These are phyloP conservation scores for Neoaliturus tenellus DNA, from an alignment of 2,888 invertebrate genomes.

Conservation along the genomic window DNA sequence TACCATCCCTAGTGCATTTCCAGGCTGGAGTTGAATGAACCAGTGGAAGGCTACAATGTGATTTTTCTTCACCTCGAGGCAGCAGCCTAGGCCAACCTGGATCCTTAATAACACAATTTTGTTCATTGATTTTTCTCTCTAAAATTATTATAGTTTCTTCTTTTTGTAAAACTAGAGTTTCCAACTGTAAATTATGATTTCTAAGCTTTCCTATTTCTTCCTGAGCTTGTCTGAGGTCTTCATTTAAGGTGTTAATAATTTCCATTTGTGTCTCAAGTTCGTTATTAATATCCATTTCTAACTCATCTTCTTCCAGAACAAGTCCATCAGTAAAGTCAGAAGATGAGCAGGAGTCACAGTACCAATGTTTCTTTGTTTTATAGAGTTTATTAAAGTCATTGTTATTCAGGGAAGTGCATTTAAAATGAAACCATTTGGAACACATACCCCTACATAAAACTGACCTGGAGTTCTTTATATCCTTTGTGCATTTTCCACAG, in stretches of 20 bases:
- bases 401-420: background rate
- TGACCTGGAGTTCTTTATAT: background rate
- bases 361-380: background rate
- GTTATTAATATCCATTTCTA: background rate
- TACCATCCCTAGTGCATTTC: background rate
- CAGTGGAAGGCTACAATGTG: background rate
- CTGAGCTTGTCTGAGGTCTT: background rate
- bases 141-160: background rate
- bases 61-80: background rate
- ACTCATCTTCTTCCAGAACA: background rate
- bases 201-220: background rate
- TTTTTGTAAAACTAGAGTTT: background rate
- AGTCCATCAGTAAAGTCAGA: background rate
- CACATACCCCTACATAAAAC: background rate
- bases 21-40: background rate
- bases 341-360: background rate
- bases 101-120: background rate
- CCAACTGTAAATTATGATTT: background rate
- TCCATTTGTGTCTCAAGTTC: background rate
- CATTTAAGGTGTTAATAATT: background rate
- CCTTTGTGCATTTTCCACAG: background rate
- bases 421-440: background rate
- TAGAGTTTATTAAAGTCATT: background rate
- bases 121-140: background rate
- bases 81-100: background rate